phyloP scores from a whole-genome alignment of 2,113 vertebrate species.

The Chionomys nivalis region DNA sequence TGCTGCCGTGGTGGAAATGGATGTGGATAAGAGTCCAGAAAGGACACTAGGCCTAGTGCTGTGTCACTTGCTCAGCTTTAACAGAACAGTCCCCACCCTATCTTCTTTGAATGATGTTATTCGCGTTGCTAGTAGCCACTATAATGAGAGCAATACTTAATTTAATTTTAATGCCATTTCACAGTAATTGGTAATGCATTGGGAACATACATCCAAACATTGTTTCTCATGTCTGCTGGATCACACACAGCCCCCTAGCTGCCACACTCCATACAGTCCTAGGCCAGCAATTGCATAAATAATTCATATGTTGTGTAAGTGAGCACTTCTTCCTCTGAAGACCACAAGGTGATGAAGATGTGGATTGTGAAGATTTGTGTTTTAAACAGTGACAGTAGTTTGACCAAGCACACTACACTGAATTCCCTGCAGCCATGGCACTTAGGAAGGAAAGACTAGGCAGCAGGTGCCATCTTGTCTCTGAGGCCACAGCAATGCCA shows the following conservation, averaged over 20 bases:
- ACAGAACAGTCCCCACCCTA: background rate
- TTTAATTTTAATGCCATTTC: slow-evolving; percentile 87
- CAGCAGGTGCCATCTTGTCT: background rate
- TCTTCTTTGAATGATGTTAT: slow-evolving; percentile 62
- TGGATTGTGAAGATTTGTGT: background rate
- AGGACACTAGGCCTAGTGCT: background rate
- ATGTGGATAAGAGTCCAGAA: background rate
- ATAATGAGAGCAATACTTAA: slow-evolving; percentile 82
- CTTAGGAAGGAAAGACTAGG: background rate
- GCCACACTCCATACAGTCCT: background rate
- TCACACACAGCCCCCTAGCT: background rate
- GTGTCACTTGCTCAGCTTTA: background rate
- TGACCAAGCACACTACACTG: background rate
- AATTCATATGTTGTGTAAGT: background rate
- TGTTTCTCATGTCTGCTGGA: background rate
- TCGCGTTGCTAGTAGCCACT: slow-evolving; percentile 82
- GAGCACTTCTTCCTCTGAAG: background rate
- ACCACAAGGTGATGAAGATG: background rate
- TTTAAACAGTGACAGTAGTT: background rate
- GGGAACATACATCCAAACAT: slow-evolving; percentile 21
- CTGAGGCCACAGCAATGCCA: background rate
- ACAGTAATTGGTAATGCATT: slow-evolving; percentile 80
- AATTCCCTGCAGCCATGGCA: no score
- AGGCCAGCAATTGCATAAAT: background rate
- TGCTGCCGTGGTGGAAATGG: background rate